Conservation (phyloP, 2,888 invertebrate genomes). For the Rhaphigaster nebulosa region DNA sequence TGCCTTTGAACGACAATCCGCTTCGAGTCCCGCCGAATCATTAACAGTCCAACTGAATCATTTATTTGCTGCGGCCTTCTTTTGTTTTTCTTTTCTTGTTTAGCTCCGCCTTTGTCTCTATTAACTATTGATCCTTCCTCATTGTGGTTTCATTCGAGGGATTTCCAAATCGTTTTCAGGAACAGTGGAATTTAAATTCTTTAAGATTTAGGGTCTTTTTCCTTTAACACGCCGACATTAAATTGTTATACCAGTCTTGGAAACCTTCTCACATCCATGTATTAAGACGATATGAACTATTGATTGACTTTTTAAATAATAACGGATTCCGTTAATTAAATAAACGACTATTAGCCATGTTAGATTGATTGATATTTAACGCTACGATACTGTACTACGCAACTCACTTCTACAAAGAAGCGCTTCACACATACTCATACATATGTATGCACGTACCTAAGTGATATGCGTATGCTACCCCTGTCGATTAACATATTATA, state of each 20-base stretch:
- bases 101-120: not conserved
- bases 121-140: constrained; percentile 12
- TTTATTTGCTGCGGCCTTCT: not conserved
- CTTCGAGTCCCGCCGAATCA: not conserved
- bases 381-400: no score
- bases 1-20: not conserved
- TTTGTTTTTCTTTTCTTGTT: constrained; percentile 11
- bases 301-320: not conserved
- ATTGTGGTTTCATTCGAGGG: constrained; percentile 2
- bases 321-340: not conserved
- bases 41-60: not conserved
- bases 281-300: not conserved
- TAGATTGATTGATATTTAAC: no score
- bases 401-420: no score
- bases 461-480: no score
- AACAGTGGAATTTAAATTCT: constrained; percentile 7
- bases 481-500: no score
- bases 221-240: not conserved
- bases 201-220: not conserved
- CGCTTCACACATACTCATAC: no score
- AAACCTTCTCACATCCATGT: not conserved
- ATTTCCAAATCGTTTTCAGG: constrained; percentile 10
- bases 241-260: not conserved
- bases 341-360: no score
- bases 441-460: no score